Percentiles rank a stretch among this genome's conserved stretches.
These are phyloP conservation scores for Onychostruthus taczanowskii DNA, from an alignment of 2,113 vertebrate species.

Conservation along the genomic window DNA sequence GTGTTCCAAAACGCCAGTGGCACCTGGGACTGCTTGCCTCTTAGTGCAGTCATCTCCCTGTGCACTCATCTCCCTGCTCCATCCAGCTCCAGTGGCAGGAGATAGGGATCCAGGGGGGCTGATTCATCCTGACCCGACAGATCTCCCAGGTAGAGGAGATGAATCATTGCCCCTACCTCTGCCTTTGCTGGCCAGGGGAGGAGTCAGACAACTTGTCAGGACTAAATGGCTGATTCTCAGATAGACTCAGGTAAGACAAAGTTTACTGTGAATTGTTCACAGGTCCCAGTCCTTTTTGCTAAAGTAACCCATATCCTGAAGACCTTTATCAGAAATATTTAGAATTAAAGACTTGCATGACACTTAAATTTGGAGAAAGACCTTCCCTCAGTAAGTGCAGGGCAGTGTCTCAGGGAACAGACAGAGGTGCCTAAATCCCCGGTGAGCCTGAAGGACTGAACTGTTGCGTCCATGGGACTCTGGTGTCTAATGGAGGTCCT, in stretches of 20 bases:
- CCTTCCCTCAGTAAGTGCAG: background rate
- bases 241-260: constrained; percentile 19
- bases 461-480: background rate
- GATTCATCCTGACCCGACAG: constrained; percentile 62
- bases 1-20: constrained; percentile 13
- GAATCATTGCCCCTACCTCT: constrained; percentile 22
- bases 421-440: background rate
- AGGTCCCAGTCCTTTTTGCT: background rate
- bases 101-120: constrained; percentile 31
- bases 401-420: background rate
- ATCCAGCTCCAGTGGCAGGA: background rate
- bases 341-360: background rate
- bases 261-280: background rate
- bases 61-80: background rate
- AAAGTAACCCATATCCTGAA: background rate
- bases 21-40: background rate
- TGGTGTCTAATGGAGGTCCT: background rate
- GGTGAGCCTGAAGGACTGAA: background rate
- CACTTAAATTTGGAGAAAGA: background rate
- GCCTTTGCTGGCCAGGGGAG: constrained; percentile 19
- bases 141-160: constrained; percentile 34
- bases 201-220: constrained; percentile 13
- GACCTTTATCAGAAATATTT: background rate
- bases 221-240: constrained; percentile 38
- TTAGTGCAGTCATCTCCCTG: background rate